A percentile compares a stretch with the other conserved stretches of the same genome.
Conservation (phyloP, 2,797 vertebrate genomes). For the Enteromius viviparus region DNA sequence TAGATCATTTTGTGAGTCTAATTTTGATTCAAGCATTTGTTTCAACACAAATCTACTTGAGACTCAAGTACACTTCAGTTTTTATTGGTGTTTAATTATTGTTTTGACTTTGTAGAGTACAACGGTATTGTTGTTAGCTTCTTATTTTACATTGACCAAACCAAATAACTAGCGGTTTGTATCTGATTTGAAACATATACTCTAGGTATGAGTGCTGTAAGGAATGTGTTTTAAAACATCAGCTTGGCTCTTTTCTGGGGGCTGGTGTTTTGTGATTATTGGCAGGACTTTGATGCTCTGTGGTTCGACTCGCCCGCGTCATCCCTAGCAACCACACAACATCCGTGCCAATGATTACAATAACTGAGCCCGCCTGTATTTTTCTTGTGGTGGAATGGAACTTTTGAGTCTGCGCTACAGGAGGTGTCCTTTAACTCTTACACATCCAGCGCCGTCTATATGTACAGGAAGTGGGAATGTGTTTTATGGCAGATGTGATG, state of each 20-base stretch:
- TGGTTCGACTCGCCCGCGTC: conserved; percentile 32
- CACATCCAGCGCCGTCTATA: conserved; percentile 1
- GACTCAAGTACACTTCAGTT: neutral
- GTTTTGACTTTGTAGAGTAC: neutral
- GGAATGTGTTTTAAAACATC: conserved; percentile 27
- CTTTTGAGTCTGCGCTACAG: conserved; percentile 11
- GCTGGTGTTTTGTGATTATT: conserved; percentile 45
- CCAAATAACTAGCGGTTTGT: conserved; percentile 34
- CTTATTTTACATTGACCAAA: conserved; percentile 26
- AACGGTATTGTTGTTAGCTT: conserved; percentile 9
- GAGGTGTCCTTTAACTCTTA: conserved; percentile 28
- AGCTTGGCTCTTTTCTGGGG: conserved; percentile 4
- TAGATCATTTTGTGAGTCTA: neutral
- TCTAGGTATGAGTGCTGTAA: conserved; percentile 9
- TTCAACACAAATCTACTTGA: conserved; percentile 10
- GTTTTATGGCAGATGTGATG: conserved; percentile 25
- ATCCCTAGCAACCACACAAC: conserved; percentile 34
- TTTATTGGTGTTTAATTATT: neutral
- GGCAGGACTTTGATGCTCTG: conserved; percentile 45
- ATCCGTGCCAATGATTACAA: conserved; percentile 44
- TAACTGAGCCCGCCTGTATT: conserved; percentile 45
- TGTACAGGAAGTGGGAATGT: neutral
- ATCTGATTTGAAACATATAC: conserved; percentile 35
- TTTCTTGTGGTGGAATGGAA: conserved; percentile 16
- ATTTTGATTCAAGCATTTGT: neutral